Percentiles rank a stretch among this genome's conserved stretches.
Conservation (phyloP, 1,140 invertebrate genomes). For the Fopius arisanus region DNA sequence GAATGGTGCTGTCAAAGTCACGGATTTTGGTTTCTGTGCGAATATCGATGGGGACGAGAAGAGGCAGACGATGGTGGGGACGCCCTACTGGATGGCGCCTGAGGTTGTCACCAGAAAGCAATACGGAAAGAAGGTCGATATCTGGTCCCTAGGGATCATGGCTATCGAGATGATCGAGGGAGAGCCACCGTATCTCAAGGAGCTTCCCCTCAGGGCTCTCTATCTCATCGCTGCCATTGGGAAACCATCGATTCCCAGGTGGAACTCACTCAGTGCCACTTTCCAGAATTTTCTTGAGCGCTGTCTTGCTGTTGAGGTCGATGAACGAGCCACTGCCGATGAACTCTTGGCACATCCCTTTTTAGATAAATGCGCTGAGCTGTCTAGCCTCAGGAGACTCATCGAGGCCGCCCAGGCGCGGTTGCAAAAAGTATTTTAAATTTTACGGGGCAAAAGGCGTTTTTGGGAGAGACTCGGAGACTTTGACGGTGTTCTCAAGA, state of each 20-base stretch:
- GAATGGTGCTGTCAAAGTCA: slow-evolving; percentile 96
- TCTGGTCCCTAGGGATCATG: slow-evolving; percentile 97
- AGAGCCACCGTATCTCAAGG: slow-evolving; percentile 94
- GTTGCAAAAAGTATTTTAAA: slow-evolving; percentile 68
- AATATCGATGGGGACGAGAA: slow-evolving; percentile 92
- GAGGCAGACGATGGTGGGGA: slow-evolving; percentile 95
- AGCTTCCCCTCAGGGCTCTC: slow-evolving; percentile 91
- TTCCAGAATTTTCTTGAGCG: slow-evolving; percentile 88
- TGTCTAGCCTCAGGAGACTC: slow-evolving; percentile 85
- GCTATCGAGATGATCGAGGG: slow-evolving; percentile 99
- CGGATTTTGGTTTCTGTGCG: slow-evolving; percentile 98
- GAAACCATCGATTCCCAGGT: slow-evolving; percentile 87
- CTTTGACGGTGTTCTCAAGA: too few species aligned
- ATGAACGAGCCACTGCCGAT: slow-evolving; percentile 82
- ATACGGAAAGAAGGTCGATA: slow-evolving; percentile 92
- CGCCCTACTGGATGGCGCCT: slow-evolving; percentile 85
- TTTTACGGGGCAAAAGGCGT: too few species aligned
- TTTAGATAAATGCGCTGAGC: slow-evolving; percentile 83
- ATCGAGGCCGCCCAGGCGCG: slow-evolving; percentile 89
- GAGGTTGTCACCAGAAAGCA: slow-evolving; percentile 88
- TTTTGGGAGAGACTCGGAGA: too few species aligned
- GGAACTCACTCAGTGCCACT: slow-evolving; percentile 78
- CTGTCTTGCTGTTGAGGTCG: slow-evolving; percentile 93
- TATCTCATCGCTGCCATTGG: slow-evolving; percentile 97
- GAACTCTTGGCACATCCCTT: slow-evolving; percentile 91